phyloP scores from a whole-genome alignment of 1,140 invertebrate species.

The Rhynchophorus ferrugineus region DNA sequence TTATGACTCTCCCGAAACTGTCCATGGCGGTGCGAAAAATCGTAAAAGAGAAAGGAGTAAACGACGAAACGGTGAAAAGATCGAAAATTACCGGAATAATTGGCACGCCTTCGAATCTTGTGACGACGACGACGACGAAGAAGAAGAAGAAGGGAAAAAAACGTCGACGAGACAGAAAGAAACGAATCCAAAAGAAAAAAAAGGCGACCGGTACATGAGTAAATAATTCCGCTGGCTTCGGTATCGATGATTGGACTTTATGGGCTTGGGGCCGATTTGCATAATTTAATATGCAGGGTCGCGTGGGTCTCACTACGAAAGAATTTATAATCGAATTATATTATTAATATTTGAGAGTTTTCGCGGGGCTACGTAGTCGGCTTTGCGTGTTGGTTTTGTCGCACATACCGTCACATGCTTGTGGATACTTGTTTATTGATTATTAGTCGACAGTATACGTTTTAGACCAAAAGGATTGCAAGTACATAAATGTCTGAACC shows the following conservation, averaged over 20 bases:
- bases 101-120: too few relatives aligned
- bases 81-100: too few relatives aligned
- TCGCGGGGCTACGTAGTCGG: neutral
- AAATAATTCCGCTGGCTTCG: neutral
- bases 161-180: neutral
- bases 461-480: too few relatives aligned
- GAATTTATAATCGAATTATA: neutral
- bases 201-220: neutral
- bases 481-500: too few relatives aligned
- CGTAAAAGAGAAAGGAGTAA: too few relatives aligned
- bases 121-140: too few relatives aligned
- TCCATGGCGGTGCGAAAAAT: too few relatives aligned
- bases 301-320: neutral
- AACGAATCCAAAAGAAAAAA: neutral
- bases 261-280: neutral
- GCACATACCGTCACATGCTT: neutral
- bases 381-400: too few relatives aligned
- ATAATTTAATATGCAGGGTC: neutral
- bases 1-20: too few relatives aligned
- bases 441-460: too few relatives aligned
- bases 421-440: too few relatives aligned
- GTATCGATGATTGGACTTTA: neutral
- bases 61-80: too few relatives aligned
- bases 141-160: neutral
- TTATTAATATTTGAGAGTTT: neutral